Evolutionary conservation across 2,113 vertebrate species (phyloP), one percentile per base, ranked within the genome.

Genomic region (Tor tambroides): DNA sequence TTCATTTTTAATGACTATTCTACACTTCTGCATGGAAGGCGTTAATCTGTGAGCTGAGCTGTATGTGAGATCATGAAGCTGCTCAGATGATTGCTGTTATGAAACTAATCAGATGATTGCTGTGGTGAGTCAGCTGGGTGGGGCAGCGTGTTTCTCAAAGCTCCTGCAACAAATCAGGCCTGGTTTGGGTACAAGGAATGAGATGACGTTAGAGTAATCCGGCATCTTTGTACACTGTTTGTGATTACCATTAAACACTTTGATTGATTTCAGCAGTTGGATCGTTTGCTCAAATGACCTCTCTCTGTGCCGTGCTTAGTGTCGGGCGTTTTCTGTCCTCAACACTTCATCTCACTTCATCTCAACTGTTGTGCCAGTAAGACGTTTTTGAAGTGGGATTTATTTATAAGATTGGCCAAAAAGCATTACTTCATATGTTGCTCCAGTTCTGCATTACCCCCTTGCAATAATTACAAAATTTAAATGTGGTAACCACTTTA

Each of bases 61-160:
- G 69, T 12, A 26, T 26, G 17, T 80, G 61, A 83, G 71, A 21
- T 83, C 86, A 89, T 85, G 56, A 82, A 72, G 71, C 21, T 77
- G 43, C 21, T 59, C 9, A 76, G 35, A 38, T 26, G 56, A 92
- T 88, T 87, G 80, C 74, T 90, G 83, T 72, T 74, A 80, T 86
- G 78, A 79, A 88, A 78, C 59, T 85, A 85, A 69, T 87, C 46
- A 81, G 87, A 83, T 86, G 87, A 85, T 77, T 85, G 72, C 56
- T 82, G 69, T 43, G 41, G 72, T 91, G 89, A 92, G 91, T 93
- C 90, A 94, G 67, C 82, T 77, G 86, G 91, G 90, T 90, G 87
- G 87, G 87, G 35, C 80, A 9, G 77, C 26, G 30, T 63, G 38
- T 80, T 80, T 63, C 56, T n/a, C 35, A 1, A 23, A 63, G 23